A percentile compares a stretch with the other conserved stretches of the same genome.
phyloP scores from a whole-genome alignment of 1,140 invertebrate species.

The Drosophila pandora region DNA sequence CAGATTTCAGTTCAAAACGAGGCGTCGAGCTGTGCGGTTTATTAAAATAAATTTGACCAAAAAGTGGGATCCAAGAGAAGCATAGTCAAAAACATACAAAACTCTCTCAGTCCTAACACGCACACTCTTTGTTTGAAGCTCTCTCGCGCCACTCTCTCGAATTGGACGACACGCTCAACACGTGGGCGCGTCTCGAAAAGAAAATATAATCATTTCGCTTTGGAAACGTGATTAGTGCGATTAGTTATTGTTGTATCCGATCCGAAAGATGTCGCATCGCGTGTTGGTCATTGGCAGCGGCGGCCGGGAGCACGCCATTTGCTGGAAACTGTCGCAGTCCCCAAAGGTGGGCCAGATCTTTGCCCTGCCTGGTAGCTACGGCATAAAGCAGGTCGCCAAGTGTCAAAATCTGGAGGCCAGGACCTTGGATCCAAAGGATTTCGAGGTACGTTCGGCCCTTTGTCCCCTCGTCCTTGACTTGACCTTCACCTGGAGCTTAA shows the following conservation, averaged over 20 bases:
- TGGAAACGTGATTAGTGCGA: constrained; percentile 51
- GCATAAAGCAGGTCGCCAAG: constrained; percentile 89
- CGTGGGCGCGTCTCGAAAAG: constrained; percentile 51
- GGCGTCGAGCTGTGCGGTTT: constrained; percentile 56
- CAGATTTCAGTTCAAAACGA: constrained; percentile 62
- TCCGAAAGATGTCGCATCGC: constrained; percentile 81
- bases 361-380: constrained; percentile 95
- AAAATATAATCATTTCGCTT: constrained; percentile 26
- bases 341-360: constrained; percentile 89
- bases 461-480: constrained; percentile 45
- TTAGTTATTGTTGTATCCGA: constrained; percentile 14
- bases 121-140: constrained; percentile 9
- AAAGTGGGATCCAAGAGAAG: constrained; percentile 8
- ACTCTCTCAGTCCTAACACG: constrained; percentile 2
- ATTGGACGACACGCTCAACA: constrained; percentile 35
- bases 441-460: constrained; percentile 86
- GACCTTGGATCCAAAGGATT: constrained; percentile 87
- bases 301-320: constrained; percentile 97
- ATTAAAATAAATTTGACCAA: constrained; percentile 6
- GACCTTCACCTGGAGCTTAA: constrained; percentile 51
- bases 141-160: constrained; percentile 18
- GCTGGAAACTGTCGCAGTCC: constrained; percentile 95
- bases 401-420: constrained; percentile 85
- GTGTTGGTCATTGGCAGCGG: constrained; percentile 96
- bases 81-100: constrained; percentile 18